Conservation (phyloP, 2,113 vertebrate species). For the Lepisosteus osseus region DNA sequence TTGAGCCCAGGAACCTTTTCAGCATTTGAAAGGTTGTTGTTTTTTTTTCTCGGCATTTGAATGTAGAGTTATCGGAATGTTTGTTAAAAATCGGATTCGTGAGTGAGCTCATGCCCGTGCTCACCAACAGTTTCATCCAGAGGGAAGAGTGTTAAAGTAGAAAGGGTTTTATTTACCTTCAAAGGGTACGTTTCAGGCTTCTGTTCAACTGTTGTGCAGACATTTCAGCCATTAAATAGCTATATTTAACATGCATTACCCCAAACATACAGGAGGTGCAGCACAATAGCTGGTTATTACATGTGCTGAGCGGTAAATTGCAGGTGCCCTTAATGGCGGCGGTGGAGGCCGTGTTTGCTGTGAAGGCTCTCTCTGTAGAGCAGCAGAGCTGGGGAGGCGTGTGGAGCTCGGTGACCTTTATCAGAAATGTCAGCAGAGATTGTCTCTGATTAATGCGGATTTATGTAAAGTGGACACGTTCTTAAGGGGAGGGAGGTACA, state of each 20-base stretch:
- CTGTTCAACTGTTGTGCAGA: not conserved
- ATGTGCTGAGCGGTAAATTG: constrained; percentile 17
- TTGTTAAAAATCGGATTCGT: no score
- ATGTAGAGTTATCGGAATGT: no score
- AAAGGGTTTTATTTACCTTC: not conserved
- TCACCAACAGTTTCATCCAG: not conserved
- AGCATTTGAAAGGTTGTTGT: no score
- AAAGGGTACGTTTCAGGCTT: not conserved
- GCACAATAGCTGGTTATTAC: constrained; percentile 21
- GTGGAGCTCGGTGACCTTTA: constrained; percentile 42
- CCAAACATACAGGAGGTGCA: constrained; percentile 13
- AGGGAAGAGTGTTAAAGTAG: not conserved
- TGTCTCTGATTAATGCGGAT: constrained; percentile 36
- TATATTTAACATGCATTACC: constrained; percentile 33
- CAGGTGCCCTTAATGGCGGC: not conserved
- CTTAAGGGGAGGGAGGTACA: not conserved
- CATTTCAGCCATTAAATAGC: constrained; percentile 21
- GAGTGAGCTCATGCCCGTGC: no score
- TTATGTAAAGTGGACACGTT: constrained; percentile 29
- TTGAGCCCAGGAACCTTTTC: no score
- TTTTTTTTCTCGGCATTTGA: no score
- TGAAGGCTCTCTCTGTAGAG: not conserved
- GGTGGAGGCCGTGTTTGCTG: constrained; percentile 12
- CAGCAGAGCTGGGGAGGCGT: constrained; percentile 14
- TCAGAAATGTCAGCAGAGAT: constrained; percentile 43